Conservation (phyloP, 2,797 vertebrate species). For the Scleropages formosus region DNA sequence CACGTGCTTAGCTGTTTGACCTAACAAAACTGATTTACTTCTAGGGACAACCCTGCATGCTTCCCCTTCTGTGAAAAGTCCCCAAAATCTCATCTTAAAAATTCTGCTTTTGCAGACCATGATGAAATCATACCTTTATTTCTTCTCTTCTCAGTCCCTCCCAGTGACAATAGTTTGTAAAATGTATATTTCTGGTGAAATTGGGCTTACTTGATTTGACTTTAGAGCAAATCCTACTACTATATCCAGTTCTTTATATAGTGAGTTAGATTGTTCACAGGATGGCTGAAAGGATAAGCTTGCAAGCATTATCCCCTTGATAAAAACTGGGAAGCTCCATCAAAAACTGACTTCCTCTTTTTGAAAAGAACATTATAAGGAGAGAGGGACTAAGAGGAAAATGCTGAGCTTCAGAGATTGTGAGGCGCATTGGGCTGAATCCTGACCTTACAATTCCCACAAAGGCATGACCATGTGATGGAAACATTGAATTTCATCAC, state of each 20-base stretch:
- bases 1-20: constrained; percentile 15
- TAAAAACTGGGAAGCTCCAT: background rate
- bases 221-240: background rate
- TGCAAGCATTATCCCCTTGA: background rate
- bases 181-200: background rate
- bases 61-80: background rate
- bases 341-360: background rate
- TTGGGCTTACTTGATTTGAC: no score
- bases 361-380: background rate
- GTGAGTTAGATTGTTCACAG: background rate
- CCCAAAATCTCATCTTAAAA: background rate
- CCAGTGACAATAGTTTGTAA: background rate
- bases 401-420: background rate
- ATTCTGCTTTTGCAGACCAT: background rate
- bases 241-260: background rate
- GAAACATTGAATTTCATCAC: no score
- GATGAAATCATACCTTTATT: background rate
- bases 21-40: constrained; percentile 8
- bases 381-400: background rate
- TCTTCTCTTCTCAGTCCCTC: background rate
- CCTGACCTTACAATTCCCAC: no score
- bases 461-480: no score
- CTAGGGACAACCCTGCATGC: background rate
- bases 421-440: background rate
- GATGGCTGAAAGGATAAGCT: background rate